phyloP scores from a whole-genome alignment of 1,140 invertebrate genomes.

The Drosophila virilis region DNA sequence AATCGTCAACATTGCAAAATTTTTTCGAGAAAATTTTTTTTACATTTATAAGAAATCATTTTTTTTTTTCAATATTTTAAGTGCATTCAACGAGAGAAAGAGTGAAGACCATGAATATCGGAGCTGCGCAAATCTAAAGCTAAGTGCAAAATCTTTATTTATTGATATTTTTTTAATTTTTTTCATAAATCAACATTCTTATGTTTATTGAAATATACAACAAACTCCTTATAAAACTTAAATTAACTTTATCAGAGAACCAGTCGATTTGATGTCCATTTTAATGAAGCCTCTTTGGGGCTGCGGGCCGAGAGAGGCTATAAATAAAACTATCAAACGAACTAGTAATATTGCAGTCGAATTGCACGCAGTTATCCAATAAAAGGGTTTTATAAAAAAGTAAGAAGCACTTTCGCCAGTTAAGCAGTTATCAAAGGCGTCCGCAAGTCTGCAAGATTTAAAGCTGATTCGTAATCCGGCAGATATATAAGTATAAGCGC shows the following conservation, averaged over 20 bases:
- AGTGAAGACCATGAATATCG: no score
- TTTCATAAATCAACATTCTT: background rate
- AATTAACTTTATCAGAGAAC: background rate
- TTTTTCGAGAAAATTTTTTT: no score
- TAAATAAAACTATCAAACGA: slow-evolving; percentile 36
- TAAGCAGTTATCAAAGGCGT: background rate
- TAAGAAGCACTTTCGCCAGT: slow-evolving; percentile 2
- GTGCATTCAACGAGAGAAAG: no score
- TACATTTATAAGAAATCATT: no score
- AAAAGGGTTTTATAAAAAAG: slow-evolving; percentile 51
- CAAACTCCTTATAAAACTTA: background rate
- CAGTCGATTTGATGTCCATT: background rate
- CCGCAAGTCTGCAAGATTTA: slow-evolving; percentile 12
- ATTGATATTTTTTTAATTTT: background rate
- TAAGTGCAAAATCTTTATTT: slow-evolving; percentile 1
- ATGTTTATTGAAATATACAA: background rate
- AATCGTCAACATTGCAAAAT: no score
- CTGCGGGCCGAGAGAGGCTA: slow-evolving; percentile 17
- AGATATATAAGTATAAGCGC: background rate
- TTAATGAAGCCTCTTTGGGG: no score
- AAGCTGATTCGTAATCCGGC: slow-evolving; percentile 6
- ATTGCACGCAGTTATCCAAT: slow-evolving; percentile 36
- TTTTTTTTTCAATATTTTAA: no score
- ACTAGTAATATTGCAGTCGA: slow-evolving; percentile 30
- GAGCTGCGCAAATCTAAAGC: background rate